These are phyloP conservation scores for Hydropotes inermis DNA, from an alignment of 2,113 vertebrate species.

Conservation along the genomic window DNA sequence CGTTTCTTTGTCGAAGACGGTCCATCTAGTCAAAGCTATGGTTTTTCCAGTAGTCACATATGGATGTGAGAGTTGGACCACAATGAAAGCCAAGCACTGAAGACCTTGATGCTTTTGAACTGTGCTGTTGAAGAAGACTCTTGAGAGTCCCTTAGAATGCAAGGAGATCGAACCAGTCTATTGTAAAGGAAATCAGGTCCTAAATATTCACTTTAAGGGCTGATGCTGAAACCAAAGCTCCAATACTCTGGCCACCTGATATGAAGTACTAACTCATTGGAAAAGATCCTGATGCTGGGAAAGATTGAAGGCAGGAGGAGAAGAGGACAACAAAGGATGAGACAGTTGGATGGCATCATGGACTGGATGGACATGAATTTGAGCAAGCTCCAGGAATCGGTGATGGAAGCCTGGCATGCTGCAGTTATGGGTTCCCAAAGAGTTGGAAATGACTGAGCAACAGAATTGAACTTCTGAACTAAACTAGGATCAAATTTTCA, in stretches of 20 bases:
- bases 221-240: background rate
- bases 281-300: background rate
- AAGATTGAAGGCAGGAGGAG: background rate
- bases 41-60: background rate
- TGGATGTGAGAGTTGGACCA: background rate
- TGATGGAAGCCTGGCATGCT: background rate
- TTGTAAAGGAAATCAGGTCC: background rate
- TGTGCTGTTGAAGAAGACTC: background rate
- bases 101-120: background rate
- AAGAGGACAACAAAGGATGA: background rate
- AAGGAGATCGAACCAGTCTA: background rate
- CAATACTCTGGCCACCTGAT: background rate
- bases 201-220: background rate
- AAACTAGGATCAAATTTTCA: background rate
- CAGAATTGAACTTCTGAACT: background rate
- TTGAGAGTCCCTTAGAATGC: background rate
- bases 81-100: background rate
- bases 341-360: background rate
- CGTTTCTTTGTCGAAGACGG: rapidly evolving
- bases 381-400: rapidly evolving
- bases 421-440: background rate
- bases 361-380: background rate
- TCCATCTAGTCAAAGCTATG: background rate
- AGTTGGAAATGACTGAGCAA: background rate
- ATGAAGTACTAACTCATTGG: background rate